Percentiles rank a stretch among this genome's conserved stretches.
Conservation (phyloP, 2,113 vertebrate genomes). For the Myodes glareolus region DNA sequence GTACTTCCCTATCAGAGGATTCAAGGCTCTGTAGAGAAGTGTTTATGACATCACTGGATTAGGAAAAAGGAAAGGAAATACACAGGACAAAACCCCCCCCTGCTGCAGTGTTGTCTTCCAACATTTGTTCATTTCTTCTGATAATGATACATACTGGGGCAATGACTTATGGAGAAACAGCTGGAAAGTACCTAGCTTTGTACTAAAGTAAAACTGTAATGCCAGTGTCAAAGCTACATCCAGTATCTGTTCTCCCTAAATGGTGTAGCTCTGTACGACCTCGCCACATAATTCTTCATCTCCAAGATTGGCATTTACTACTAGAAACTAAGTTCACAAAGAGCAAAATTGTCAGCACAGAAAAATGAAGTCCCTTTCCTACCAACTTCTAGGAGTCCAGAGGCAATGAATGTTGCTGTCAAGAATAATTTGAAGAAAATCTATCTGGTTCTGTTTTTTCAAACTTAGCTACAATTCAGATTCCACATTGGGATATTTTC, state of each 20-base stretch:
- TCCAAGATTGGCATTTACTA: not conserved
- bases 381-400: not conserved
- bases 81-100: not conserved
- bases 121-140: conserved; percentile 1
- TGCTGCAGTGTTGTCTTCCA: not conserved
- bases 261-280: not conserved
- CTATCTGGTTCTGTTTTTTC: not conserved
- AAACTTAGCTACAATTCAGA: not conserved
- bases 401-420: conserved; percentile 15
- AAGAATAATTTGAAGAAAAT: conserved; percentile 43
- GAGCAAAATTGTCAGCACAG: not conserved
- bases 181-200: not conserved
- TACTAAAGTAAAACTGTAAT: not conserved
- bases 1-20: not conserved
- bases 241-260: not conserved
- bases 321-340: not conserved
- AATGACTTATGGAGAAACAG: not conserved
- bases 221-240: not conserved
- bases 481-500: not conserved
- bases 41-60: not conserved
- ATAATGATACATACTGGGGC: not conserved
- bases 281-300: not conserved
- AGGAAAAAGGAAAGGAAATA: conserved; percentile 1
- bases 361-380: not conserved
- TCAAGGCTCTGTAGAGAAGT: not conserved